phyloP scores from a whole-genome alignment of 2,113 vertebrate species.

The Meleagris gallopavo region DNA sequence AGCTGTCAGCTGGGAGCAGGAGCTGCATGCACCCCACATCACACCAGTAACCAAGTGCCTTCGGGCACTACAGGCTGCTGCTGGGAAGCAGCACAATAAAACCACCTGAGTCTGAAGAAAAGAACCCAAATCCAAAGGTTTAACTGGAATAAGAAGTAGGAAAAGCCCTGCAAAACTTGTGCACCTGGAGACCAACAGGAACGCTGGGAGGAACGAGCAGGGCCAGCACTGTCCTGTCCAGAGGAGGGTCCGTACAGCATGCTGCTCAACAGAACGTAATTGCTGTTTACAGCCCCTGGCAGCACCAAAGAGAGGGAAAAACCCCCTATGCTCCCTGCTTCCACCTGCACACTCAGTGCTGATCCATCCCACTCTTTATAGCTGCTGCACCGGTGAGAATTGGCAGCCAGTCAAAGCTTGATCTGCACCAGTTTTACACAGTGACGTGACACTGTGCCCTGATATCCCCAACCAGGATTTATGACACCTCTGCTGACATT shows the following conservation, averaged over 20 bases:
- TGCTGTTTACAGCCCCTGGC: not conserved
- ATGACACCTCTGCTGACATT: not conserved
- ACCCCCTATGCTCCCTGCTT: not conserved
- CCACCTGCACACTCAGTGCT: accelerated
- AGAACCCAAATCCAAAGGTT: no score
- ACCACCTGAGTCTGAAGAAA: not conserved
- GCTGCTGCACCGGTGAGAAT: not conserved
- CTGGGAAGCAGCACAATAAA: not conserved
- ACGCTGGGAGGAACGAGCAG: not conserved
- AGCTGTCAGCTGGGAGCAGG: accelerated
- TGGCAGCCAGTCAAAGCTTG: not conserved
- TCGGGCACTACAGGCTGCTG: accelerated
- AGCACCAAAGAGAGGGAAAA: not conserved
- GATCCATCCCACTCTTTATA: not conserved
- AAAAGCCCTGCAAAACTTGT: not conserved
- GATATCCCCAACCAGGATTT: not conserved
- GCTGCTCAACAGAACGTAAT: not conserved
- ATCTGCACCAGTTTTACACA: accelerated
- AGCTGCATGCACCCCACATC: not conserved
- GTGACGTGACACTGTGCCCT: not conserved
- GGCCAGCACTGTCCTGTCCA: not conserved
- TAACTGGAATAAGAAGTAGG: not conserved
- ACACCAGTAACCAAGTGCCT: accelerated
- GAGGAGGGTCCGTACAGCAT: accelerated
- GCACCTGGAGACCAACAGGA: not conserved